Evolutionary conservation across 35 echinoderm and acorn worm genomes (phyloP), one percentile per base, ranked within the genome.

Genomic region (Heliocidaris tuberculata): DNA sequence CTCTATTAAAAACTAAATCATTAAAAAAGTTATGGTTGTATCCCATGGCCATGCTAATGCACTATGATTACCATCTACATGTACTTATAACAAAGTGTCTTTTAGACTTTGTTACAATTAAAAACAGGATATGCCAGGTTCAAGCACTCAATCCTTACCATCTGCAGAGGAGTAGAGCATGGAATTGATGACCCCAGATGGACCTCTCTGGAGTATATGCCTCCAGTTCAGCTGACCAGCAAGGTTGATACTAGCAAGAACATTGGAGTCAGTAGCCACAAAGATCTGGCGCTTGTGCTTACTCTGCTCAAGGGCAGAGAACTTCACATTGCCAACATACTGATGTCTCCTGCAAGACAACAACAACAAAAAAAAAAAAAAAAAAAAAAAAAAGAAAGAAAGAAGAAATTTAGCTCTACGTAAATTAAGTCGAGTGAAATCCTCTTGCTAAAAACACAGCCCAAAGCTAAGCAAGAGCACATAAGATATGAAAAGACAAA

Each of bases 231-330:
- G 24, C 7, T 99, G 95, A 48, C 97, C 97, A 32, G 88, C 96
- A 30, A 90, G 96, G 60, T 94, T 96, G 48, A 99, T 48, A 15
- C 94, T 95, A 4, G 98, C 98, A 0, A 99, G 56, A 2, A 99
- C 98, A 60, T 99, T 99, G n/a, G 95, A 94, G 31, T 99, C 98
- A 32, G 98, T 96, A 35, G 97, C 96, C 8, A 99, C 98, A 90
- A 97, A 97, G 12, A 99, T 94, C 50, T 96, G 94, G 24, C 93
- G 95, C 48, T 94, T 97, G 9, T 96, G 92, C 5, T 94, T 95
- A 8, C 97, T 94, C 85, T 92, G 94, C 30, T 99, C 98, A 60
- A 99, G 89, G 86, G 92, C 59, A 47, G 93, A 88, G 35, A 95
- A 92, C 90, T 95, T 97, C 2, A 95, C 95, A 32, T 94, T 96